Base-by-base conservation (phyloP, 1,140 invertebrate species). In the Heterodera carotae region DNA sequence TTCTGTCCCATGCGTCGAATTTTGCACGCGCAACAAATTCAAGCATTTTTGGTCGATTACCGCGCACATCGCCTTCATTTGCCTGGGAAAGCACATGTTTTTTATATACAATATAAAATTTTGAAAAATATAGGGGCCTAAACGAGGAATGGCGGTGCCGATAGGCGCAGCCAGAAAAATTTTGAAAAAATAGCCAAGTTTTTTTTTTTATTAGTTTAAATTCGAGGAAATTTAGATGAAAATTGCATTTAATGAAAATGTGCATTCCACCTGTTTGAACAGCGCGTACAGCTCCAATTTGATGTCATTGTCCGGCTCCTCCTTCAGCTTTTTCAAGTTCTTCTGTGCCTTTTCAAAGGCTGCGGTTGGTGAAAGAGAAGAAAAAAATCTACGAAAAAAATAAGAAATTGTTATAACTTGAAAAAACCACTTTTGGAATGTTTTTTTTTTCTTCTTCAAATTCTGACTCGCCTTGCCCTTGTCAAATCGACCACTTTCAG, bases 1-100 rank as follows among this genome's bases (percentile, higher is more conserved):
- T 48, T 22, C 43, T 36, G 5, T 77, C 39, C 91, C 91, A 92
- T 3, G 91, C 91, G 78, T 90, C 89, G 90, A 90, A 92, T 85
- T 92, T 92, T 7, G 90, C 91, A 79, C 90, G 89, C 8, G 89
- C 91, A 59, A 91, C 90, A 84, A 92, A 88, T 82, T 92, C 91
- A 84, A 91, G 88, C 88, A 91, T 89, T 34, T 90, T 90, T 53
- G 91, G 91, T 75, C 91, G 90, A 25, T 88, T 84, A 6, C 84
- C 88, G 67, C 88, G 89, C 75, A 90, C 90, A 75, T 89, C 85
- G 18, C 91, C 91, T 73, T 85, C 82, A 0, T 90, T 91, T 5
- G 90, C 88, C 89, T 92, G 86, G 71, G 86, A 83, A 34, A 76
- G 60, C 59, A 27, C n/a, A 53, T 43, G 31, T 25, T 72, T 48